Evolutionary conservation across 2,797 vertebrate genomes (phyloP).

Genomic region (Falco peregrinus): DNA sequence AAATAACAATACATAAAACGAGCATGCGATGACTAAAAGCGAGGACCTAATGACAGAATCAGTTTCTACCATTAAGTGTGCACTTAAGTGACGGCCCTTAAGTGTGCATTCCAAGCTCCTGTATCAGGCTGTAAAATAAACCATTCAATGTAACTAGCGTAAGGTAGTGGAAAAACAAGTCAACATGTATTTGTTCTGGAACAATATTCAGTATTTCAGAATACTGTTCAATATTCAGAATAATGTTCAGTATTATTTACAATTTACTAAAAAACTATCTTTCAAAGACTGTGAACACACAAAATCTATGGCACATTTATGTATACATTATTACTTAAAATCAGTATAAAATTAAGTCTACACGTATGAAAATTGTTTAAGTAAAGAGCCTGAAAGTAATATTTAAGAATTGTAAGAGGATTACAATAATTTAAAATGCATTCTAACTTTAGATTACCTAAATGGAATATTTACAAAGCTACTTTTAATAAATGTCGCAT

Average conservation of each 20-base stretch:
- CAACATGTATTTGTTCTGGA: constrained; percentile 43
- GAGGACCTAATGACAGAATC: constrained; percentile 27
- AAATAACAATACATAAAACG: constrained; percentile 59
- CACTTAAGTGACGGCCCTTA: constrained; percentile 39
- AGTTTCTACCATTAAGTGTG: constrained; percentile 28
- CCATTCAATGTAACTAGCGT: neutral
- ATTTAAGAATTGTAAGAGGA: constrained; percentile 51
- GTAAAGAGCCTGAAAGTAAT: constrained; percentile 62
- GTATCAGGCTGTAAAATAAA: constrained; percentile 54
- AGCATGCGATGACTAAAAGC: constrained; percentile 67
- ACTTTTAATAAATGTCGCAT: constrained; percentile 18
- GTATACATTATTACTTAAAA: constrained; percentile 65
- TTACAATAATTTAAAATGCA: constrained; percentile 64
- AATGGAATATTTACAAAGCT: constrained; percentile 69
- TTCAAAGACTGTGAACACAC: constrained; percentile 62
- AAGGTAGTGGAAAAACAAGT: constrained; percentile 13
- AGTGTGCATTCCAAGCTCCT: constrained; percentile 60
- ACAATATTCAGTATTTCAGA: neutral
- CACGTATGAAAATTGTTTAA: constrained; percentile 48
- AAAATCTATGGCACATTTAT: constrained; percentile 76
- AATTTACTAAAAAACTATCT: constrained; percentile 73
- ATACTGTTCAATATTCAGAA: no score
- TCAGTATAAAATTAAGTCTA: constrained; percentile 69
- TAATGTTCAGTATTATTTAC: constrained; percentile 72
- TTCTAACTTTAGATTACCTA: constrained; percentile 52